Evolutionary conservation across 2,797 vertebrate genomes (phyloP).

Genomic region (Pteronotus mesoamericanus): DNA sequence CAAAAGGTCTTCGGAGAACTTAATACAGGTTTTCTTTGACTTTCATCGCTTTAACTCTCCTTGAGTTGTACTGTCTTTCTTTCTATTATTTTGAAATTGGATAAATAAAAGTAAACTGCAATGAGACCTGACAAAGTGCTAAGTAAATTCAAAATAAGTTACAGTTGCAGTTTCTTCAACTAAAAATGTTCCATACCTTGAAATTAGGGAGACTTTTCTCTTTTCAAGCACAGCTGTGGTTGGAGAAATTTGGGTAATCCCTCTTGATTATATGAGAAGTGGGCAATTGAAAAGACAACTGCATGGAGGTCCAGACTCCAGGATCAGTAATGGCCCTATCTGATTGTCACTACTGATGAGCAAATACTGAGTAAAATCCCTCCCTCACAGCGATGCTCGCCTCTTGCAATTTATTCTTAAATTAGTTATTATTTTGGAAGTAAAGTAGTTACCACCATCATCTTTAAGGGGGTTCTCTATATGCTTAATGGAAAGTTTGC

Average conservation of each 20-base stretch:
- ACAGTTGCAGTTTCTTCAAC: neutral
- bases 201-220: neutral
- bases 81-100: conserved; percentile 46
- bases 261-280: conserved; percentile 15
- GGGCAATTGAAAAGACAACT: neutral
- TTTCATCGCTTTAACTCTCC: neutral
- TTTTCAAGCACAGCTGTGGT: neutral
- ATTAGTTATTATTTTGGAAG: conserved; percentile 7
- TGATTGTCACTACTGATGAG: neutral
- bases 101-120: conserved; percentile 27
- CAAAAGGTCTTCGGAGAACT: neutral
- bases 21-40: conserved; percentile 12
- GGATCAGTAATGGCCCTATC: neutral
- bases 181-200: neutral
- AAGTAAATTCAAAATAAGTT: conserved; percentile 39
- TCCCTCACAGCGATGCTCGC: neutral
- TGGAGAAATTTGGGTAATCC: neutral
- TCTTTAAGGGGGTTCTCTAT: neutral
- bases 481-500: conserved; percentile 9
- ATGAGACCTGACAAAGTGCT: neutral
- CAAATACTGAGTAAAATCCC: neutral
- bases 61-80: neutral
- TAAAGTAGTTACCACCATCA: neutral
- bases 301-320: neutral
- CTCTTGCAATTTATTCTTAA: conserved; percentile 12